A percentile compares a stretch with the other conserved stretches of the same genome.
These are phyloP conservation scores for Ectropis grisescens DNA, from an alignment of 1,140 invertebrate genomes.

Conservation along the genomic window DNA sequence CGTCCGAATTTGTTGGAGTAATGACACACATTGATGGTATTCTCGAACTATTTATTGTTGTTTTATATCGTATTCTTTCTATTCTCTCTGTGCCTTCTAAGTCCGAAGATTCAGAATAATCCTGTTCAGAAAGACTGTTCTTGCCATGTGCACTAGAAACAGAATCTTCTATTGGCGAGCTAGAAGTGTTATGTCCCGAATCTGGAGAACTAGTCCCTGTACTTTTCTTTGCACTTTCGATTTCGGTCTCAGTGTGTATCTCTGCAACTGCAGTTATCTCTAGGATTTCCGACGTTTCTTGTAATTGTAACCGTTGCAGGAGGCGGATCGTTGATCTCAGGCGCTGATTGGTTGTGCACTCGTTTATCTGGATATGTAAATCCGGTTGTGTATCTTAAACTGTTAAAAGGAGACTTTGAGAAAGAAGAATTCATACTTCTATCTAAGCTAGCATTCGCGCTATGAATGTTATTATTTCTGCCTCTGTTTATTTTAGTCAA, in stretches of 20 bases:
- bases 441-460: conserved; percentile 71
- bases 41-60: conserved; percentile 86
- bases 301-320: conserved; percentile 45
- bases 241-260: conserved; percentile 74
- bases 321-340: conserved; percentile 31
- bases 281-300: conserved; percentile 51
- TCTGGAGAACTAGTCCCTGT: conserved; percentile 80
- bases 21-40: conserved; percentile 95
- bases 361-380: conserved; percentile 70
- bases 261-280: conserved; percentile 68
- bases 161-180: conserved; percentile 83
- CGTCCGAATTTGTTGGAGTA: conserved; percentile 88
- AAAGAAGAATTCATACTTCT: conserved; percentile 59
- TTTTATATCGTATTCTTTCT: conserved; percentile 87
- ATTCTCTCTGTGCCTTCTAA: conserved; percentile 87
- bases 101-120: conserved; percentile 86
- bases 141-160: conserved; percentile 75
- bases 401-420: conserved; percentile 65
- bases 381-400: conserved; percentile 68
- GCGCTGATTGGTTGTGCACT: conserved; percentile 40
- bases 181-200: conserved; percentile 85
- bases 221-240: conserved; percentile 61
- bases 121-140: conserved; percentile 79
- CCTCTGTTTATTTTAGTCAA: conserved; percentile 68
- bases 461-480: conserved; percentile 53